phyloP scores from a whole-genome alignment of 2,888 invertebrate species.

The Monoplex corrugatus region DNA sequence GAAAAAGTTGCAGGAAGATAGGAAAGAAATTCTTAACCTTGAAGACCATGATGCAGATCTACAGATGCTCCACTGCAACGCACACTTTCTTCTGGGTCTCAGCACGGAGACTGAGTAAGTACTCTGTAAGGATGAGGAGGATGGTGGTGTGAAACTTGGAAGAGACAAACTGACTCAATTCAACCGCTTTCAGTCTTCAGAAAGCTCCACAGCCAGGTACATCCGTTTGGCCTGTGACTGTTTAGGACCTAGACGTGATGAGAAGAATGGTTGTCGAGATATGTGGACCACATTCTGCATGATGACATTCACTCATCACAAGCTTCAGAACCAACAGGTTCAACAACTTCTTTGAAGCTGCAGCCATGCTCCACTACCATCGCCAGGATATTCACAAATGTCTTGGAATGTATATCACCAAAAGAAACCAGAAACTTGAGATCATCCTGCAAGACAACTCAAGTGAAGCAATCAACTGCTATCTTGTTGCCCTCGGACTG shows the following conservation, averaged over 20 bases:
- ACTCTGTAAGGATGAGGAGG: not conserved
- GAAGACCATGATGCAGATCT: too few relatives aligned
- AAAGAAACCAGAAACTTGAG: not conserved
- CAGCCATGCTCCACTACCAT: not conserved
- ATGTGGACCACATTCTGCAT: not conserved
- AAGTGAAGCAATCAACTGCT: too few relatives aligned
- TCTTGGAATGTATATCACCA: not conserved
- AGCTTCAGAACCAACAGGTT: not conserved
- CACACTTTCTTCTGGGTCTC: not conserved
- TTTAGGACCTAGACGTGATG: not conserved
- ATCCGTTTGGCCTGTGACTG: not conserved
- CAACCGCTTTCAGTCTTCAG: not conserved
- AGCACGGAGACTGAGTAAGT: not conserved
- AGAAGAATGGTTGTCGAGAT: not conserved
- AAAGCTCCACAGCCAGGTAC: not conserved
- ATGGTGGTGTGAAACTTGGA: not conserved
- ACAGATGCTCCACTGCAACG: not conserved
- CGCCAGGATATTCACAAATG: not conserved
- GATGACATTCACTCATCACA: not conserved
- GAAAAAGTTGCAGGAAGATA: not conserved
- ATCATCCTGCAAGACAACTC: not conserved
- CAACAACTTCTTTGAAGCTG: not conserved
- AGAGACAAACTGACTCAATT: not conserved
- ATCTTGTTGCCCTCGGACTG: too few relatives aligned
- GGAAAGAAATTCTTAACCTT: not conserved